A percentile compares a stretch with the other conserved stretches of the same genome.
phyloP scores from a whole-genome alignment of 2,797 vertebrate species.

The Thunnus albacares region DNA sequence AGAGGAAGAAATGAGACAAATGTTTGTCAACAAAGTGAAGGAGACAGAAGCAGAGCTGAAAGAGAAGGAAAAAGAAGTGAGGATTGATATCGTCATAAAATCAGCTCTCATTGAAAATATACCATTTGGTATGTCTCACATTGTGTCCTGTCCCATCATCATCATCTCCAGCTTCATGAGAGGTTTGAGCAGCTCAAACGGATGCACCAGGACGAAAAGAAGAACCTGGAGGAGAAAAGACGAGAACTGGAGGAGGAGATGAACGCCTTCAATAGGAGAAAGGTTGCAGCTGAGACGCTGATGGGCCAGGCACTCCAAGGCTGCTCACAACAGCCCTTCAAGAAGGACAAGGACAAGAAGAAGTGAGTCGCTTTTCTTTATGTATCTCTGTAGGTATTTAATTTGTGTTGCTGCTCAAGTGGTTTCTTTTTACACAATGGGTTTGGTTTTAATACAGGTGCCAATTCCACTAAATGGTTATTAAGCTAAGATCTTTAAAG shows the following conservation, averaged over 20 bases:
- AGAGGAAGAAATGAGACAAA: conserved; percentile 98
- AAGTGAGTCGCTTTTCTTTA: conserved; percentile 88
- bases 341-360: conserved; percentile 98
- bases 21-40: conserved; percentile 99
- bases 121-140: conserved; percentile 21
- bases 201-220: conserved; percentile 96
- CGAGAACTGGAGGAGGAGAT: conserved; percentile 95
- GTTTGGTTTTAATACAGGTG: not conserved
- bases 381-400: not conserved
- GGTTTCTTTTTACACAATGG: not conserved
- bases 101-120: not conserved
- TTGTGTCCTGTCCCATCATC: not conserved
- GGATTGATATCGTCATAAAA: not conserved
- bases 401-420: not conserved
- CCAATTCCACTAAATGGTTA: not conserved
- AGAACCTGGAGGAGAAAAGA: conserved; percentile 94
- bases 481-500: conserved; percentile 1
- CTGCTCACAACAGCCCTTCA: conserved; percentile 89
- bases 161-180: conserved; percentile 91
- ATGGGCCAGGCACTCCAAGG: conserved; percentile 93
- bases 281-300: conserved; percentile 93
- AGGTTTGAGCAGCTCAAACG: conserved; percentile 97
- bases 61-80: conserved; percentile 95
- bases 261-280: conserved; percentile 93
- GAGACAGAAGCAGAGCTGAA: conserved; percentile 97